These are phyloP conservation scores for Bombylius discolor DNA, from an alignment of 2,888 invertebrate species.

Conservation along the genomic window DNA sequence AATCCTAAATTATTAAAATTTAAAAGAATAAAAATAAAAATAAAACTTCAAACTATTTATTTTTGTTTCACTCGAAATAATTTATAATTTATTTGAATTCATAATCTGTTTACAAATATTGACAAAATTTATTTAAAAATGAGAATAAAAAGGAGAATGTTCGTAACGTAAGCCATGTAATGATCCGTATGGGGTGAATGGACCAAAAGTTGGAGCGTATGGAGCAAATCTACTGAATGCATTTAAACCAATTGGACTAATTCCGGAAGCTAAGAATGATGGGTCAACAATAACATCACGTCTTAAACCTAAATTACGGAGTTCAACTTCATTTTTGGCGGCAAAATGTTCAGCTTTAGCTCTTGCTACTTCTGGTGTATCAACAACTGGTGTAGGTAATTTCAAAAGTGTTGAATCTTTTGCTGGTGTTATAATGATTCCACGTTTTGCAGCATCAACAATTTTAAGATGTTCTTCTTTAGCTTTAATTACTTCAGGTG, in stretches of 20 bases:
- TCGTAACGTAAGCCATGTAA: too few species aligned
- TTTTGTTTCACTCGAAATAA: too few species aligned
- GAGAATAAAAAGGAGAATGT: too few species aligned
- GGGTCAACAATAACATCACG: too few species aligned
- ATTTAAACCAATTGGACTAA: background rate
- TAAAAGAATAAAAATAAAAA: too few species aligned
- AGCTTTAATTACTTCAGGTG: background rate
- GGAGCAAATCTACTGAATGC: background rate
- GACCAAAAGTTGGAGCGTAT: background rate
- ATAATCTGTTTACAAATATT: too few species aligned
- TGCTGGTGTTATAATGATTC: background rate
- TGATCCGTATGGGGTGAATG: too few species aligned
- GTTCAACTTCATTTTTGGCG: background rate
- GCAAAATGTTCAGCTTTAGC: background rate
- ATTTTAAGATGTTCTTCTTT: background rate
- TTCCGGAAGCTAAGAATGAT: too few species aligned
- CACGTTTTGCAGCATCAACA: background rate
- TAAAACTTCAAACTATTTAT: too few species aligned
- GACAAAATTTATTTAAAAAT: too few species aligned
- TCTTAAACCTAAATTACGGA: background rate
- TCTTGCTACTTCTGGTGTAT: background rate
- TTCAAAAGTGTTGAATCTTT: background rate
- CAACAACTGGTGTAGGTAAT: background rate
- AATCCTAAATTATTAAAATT: too few species aligned
- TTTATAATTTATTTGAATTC: too few species aligned